Percentiles rank a stretch among this genome's conserved stretches.
Evolutionary conservation across 2,113 vertebrate species (phyloP).

Genomic region (Campylomormyrus tamandua): DNA sequence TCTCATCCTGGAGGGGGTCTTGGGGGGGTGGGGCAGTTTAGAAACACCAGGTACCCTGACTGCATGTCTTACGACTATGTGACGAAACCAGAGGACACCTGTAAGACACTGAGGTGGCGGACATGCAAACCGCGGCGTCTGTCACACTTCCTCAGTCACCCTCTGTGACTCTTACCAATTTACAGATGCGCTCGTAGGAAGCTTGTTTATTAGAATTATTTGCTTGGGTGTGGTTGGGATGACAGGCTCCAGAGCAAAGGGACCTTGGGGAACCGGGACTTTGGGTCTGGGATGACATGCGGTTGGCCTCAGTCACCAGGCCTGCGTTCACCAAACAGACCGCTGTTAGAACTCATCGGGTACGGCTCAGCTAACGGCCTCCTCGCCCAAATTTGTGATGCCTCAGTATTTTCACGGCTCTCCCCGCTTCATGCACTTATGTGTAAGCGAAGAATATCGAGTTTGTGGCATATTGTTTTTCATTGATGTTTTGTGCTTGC

Average conservation of each 20-base stretch:
- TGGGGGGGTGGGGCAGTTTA: too few relatives aligned
- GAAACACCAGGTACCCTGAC: not conserved
- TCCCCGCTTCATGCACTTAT: not conserved
- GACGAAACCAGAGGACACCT: not conserved
- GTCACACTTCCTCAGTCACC: not conserved
- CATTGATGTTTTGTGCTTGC: not conserved
- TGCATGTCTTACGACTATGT: not conserved
- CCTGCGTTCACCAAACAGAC: too few relatives aligned
- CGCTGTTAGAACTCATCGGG: too few relatives aligned
- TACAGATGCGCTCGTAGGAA: not conserved
- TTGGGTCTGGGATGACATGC: not conserved
- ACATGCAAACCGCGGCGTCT: not conserved
- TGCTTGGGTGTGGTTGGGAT: not conserved
- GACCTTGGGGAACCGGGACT: not conserved
- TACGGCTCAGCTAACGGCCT: too few relatives aligned
- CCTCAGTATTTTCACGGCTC: not conserved
- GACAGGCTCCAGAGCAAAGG: not conserved
- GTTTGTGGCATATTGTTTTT: not conserved
- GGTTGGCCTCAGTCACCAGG: too few relatives aligned
- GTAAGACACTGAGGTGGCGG: not conserved
- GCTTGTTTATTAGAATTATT: not conserved
- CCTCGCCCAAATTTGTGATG: not conserved
- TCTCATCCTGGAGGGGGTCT: too few relatives aligned
- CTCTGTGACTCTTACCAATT: not conserved
- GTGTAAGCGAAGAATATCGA: not conserved